phyloP scores from a whole-genome alignment of 1,140 invertebrate genomes.

The Heliconius himera region DNA sequence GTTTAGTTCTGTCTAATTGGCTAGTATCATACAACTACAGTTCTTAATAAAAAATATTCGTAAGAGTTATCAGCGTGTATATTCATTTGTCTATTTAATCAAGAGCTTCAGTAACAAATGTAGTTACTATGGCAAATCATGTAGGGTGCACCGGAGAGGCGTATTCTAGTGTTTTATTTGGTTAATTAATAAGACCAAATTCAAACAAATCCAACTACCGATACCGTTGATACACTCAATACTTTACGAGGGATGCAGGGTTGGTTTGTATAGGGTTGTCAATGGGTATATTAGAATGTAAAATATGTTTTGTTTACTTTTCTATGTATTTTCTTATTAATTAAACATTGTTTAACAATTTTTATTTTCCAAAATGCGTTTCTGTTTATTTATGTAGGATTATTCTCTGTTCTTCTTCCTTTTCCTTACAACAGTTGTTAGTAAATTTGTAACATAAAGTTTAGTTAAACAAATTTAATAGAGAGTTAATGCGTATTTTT shows the following conservation, averaged over 20 bases:
- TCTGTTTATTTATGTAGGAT: background rate
- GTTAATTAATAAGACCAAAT: conserved; percentile 79
- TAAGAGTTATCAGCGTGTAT: background rate
- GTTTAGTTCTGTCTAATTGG: background rate
- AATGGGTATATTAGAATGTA: conserved; percentile 1
- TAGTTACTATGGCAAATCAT: conserved; percentile 29
- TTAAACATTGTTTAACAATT: background rate
- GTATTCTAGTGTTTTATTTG: conserved; percentile 61
- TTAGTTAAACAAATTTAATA: background rate
- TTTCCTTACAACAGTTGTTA: background rate
- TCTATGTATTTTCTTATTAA: background rate
- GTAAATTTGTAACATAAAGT: background rate
- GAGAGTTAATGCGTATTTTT: no score
- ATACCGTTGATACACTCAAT: conserved; percentile 71
- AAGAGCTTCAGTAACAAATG: conserved; percentile 30
- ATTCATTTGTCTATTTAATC: conserved; percentile 35
- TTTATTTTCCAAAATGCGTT: background rate
- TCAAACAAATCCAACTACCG: conserved; percentile 75
- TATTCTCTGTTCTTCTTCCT: background rate
- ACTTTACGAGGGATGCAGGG: conserved; percentile 43
- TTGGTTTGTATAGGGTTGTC: conserved; percentile 55
- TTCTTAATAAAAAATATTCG: conserved; percentile 8
- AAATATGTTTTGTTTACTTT: background rate
- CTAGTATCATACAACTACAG: background rate
- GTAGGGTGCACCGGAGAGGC: conserved; percentile 32